Conservation (phyloP, 2,113 vertebrate genomes). For the Oreochromis tanganicae region DNA sequence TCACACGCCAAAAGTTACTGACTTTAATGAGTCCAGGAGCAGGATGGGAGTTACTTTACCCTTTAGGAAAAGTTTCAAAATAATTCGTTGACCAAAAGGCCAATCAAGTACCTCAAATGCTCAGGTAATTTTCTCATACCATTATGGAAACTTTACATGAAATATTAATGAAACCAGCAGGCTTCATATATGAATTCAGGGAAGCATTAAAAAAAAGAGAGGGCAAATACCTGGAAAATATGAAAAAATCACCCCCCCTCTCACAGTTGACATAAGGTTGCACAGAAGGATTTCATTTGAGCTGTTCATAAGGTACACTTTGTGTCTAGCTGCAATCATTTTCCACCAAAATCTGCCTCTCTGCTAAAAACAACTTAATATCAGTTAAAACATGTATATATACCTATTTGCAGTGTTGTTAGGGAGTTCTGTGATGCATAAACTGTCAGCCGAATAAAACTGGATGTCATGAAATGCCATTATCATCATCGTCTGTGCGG, state of each 20-base stretch:
- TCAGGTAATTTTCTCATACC: background rate
- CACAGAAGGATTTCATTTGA: background rate
- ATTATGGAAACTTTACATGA: background rate
- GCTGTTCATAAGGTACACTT: background rate
- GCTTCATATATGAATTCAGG: background rate
- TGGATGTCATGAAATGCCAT: background rate
- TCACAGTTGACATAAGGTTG: background rate
- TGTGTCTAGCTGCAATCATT: background rate
- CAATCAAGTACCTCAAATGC: background rate
- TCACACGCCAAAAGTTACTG: background rate
- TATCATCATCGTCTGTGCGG: background rate
- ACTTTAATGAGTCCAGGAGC: background rate
- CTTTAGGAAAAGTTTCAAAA: background rate
- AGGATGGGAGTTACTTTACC: background rate
- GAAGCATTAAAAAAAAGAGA: background rate
- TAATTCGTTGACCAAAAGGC: background rate
- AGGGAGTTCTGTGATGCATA: background rate
- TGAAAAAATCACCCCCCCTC: background rate
- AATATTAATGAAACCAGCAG: background rate
- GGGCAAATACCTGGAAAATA: background rate
- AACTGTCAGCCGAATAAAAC: background rate
- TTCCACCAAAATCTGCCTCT: background rate
- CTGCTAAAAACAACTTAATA: background rate
- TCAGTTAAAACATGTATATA: background rate
- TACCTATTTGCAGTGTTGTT: background rate